Evolutionary conservation across 2,888 invertebrate species (phyloP), one percentile per base, ranked within the genome.

Genomic region (Nemotelus nigrinus): DNA sequence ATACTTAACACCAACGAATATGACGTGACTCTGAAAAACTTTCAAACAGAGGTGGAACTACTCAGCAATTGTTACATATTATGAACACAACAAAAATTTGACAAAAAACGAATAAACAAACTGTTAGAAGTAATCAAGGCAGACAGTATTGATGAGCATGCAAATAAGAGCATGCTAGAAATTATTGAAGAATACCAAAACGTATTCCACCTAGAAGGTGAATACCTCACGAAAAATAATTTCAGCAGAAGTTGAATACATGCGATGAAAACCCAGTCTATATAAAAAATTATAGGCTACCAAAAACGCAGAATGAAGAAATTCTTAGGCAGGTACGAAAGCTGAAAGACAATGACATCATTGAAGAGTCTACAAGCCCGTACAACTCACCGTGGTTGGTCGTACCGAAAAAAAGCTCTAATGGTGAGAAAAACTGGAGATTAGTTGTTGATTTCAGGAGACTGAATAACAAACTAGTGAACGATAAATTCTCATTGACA

Each of bases 201-300:
- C 55, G 70, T 55, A 6, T 70, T 70, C 8, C 55, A 70, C 43
- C 41, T 70, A 5, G 44, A 70, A 53, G 70, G 70, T 2, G 70
- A 70, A 43, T 55, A 55, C 6, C 55, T 70, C 6, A 2, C 55
- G 6, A 43, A 3, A 41, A 70, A 70, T 43, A 55, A 70, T 53
- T 70, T 70, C 55, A 55, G 55, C 70, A 70, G 41, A 25, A 8
- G 39, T 43, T 67, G 50, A n/a, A 67, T n/a, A 47, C 50, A 25
- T 7, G n/a, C 4, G 48, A 67, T 48, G 80, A 80, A 77, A 55
- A 70, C 43, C 76, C 68, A 48, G 78, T 41, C 76, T 53, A 65
- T 64, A 78, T 67, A 58, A 74, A 75, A 8, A 63, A 63, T 50
- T 6, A 8, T 6, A 8, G 50, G 50, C 50, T 8, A 50, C 50